Conservation (phyloP, 2,797 vertebrate genomes). For the Phylloscopus collybita region DNA sequence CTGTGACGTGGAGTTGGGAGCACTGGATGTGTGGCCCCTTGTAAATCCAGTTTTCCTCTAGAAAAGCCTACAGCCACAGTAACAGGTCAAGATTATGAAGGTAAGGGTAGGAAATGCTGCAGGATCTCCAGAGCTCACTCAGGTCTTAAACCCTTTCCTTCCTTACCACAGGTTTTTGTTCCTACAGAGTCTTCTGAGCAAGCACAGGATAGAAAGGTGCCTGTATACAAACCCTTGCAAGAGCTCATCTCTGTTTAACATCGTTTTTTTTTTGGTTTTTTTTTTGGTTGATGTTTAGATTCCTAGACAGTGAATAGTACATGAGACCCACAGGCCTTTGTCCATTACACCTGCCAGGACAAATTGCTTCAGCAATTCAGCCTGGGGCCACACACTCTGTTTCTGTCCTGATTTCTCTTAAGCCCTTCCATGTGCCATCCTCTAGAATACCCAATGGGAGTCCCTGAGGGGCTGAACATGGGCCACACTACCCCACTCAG, state of each 20-base stretch:
- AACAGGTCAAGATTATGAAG: not conserved
- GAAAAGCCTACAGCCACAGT: not conserved
- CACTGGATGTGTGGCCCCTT: not conserved
- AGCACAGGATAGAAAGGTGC: not conserved
- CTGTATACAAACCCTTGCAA: not conserved
- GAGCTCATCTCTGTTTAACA: not conserved
- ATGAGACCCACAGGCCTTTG: not conserved
- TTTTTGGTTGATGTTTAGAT: not conserved
- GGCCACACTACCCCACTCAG: fast-evolving
- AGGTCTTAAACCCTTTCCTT: not conserved
- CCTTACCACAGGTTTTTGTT: not conserved
- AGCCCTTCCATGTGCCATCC: not conserved
- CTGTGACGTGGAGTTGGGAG: not conserved
- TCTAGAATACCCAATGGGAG: not conserved
- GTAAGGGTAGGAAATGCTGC: not conserved
- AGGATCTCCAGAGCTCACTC: not conserved
- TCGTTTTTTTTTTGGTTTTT: fast-evolving
- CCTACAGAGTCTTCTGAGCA: not conserved
- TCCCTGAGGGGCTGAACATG: not conserved
- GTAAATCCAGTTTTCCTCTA: not conserved
- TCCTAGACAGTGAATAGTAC: not conserved
- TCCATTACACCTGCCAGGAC: not conserved
- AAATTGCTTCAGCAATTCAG: not conserved
- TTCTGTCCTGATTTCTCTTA: not conserved
- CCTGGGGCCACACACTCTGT: fast-evolving